Percentiles rank a stretch among this genome's conserved stretches.
Evolutionary conservation across 2,797 vertebrate genomes (phyloP).

Genomic region (Furcifer pardalis): DNA sequence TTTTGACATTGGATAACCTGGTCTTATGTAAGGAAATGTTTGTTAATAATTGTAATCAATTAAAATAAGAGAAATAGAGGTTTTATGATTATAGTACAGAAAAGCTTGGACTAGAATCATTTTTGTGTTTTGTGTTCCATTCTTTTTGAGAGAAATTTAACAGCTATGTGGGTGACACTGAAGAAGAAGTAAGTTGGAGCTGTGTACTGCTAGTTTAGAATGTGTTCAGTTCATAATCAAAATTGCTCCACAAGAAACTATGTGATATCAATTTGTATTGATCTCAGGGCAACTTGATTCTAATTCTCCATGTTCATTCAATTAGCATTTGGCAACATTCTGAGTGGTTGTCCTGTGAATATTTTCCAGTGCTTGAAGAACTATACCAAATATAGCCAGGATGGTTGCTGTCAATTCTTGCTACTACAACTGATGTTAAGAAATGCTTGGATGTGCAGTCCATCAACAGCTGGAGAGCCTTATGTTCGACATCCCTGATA

Average conservation of each 20-base stretch:
- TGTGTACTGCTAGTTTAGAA: not conserved
- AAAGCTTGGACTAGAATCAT: not conserved
- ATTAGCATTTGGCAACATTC: not conserved
- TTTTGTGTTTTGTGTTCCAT: not conserved
- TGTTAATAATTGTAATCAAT: not conserved
- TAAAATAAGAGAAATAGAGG: not conserved
- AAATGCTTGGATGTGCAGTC: no score
- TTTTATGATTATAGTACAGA: not conserved
- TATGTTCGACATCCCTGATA: no score
- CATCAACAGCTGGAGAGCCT: no score
- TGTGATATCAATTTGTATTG: accelerated
- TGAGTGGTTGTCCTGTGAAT: not conserved
- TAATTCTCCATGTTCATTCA: not conserved
- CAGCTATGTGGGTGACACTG: not conserved
- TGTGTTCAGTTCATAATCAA: conserved; percentile 2
- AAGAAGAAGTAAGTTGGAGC: no score
- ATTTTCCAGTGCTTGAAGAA: conserved; percentile 22
- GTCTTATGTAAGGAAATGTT: not conserved
- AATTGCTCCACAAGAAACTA: not conserved
- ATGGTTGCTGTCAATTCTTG: no score
- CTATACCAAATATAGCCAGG: no score
- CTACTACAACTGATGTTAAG: no score
- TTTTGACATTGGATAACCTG: not conserved
- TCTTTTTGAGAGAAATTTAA: not conserved
- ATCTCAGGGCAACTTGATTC: not conserved